Conservation (phyloP, 2,113 vertebrate species). For the Marmota flaviventris region DNA sequence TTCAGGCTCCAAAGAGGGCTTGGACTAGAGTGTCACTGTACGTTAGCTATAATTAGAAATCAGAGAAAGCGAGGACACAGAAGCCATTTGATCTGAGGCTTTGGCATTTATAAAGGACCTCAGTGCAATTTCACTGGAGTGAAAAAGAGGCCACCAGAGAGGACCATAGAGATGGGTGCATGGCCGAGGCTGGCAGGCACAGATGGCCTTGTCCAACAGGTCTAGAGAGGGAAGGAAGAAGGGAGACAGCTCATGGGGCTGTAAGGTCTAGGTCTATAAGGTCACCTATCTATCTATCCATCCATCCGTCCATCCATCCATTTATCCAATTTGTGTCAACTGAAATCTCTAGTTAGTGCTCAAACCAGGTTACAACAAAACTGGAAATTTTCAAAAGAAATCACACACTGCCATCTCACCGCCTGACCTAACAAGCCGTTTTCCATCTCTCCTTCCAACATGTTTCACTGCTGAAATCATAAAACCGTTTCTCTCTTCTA, state of each 20-base stretch:
- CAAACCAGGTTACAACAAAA: not conserved
- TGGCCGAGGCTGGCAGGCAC: not conserved
- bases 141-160: not conserved
- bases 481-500: not conserved
- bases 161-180: fast-evolving
- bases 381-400: slow-evolving; percentile 2
- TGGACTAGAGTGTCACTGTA: not conserved
- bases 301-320: not conserved
- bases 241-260: not conserved
- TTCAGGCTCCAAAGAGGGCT: not conserved
- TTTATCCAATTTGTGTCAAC: not conserved
- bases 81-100: not conserved
- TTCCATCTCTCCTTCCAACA: not conserved
- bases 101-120: not conserved
- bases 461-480: not conserved
- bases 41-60: not conserved
- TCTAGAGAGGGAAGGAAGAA: not conserved
- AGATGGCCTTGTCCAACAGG: not conserved
- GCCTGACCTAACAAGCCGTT: not conserved
- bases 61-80: not conserved
- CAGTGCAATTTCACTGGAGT: not conserved
- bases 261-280: too few relatives aligned
- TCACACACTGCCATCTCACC: not conserved
- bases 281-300: not conserved
- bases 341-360: not conserved